These are phyloP conservation scores for Pterostichus madidus DNA, from an alignment of 2,888 invertebrate species.

Conservation along the genomic window DNA sequence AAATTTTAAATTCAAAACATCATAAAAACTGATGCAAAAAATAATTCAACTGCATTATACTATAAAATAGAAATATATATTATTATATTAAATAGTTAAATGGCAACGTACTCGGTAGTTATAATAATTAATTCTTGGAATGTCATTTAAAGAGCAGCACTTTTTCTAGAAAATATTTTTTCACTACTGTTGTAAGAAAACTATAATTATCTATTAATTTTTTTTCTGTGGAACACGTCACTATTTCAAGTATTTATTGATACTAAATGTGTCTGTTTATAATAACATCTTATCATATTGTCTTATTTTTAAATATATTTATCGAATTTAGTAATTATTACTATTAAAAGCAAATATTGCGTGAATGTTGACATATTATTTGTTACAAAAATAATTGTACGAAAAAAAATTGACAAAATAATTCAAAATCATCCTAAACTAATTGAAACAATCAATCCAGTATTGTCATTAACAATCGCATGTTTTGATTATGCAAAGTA, in stretches of 20 bases:
- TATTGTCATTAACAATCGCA: background rate
- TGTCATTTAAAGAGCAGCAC: background rate
- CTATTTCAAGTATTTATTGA: background rate
- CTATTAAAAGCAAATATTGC: constrained; percentile 26
- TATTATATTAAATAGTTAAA: constrained; percentile 4
- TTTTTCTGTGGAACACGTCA: background rate
- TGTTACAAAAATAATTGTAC: background rate
- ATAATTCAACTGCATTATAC: background rate
- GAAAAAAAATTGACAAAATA: background rate
- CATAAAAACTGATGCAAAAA: background rate
- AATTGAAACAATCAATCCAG: constrained; percentile 5
- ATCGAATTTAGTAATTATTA: too few relatives aligned
- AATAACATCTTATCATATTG: constrained; percentile 28
- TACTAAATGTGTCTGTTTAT: background rate
- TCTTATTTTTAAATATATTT: background rate
- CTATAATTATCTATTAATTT: constrained; percentile 29
- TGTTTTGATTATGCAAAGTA: constrained; percentile 31
- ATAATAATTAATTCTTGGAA: constrained; percentile 34
- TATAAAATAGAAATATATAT: constrained; percentile 3
- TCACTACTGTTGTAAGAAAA: background rate
- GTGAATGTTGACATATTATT: too few relatives aligned
- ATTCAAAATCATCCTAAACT: too few relatives aligned
- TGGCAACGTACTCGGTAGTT: background rate
- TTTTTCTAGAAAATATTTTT: constrained; percentile 15
- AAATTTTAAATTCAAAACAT: background rate